Percentiles rank a stretch among this genome's conserved stretches.
Evolutionary conservation across 2,797 vertebrate species (phyloP).

Genomic region (Crenuchus spilurus): DNA sequence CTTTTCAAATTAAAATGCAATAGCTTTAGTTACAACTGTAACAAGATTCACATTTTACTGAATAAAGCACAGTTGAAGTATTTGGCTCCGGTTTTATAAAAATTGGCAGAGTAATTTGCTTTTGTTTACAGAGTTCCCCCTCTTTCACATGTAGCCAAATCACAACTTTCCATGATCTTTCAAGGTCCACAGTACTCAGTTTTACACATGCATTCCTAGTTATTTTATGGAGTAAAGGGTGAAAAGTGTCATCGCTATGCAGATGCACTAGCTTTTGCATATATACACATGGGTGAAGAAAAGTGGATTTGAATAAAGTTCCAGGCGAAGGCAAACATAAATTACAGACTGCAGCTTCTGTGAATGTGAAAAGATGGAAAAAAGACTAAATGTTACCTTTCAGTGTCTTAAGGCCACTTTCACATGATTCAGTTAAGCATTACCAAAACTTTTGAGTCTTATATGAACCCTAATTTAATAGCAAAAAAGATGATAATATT

Average conservation of each 20-base stretch:
- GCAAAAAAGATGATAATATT: too few relatives aligned
- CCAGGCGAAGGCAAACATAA: too few relatives aligned
- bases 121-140: background rate
- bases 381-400: too few relatives aligned
- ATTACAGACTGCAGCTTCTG: too few relatives aligned
- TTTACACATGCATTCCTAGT: background rate
- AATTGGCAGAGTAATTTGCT: background rate
- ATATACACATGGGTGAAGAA: too few relatives aligned
- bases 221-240: background rate
- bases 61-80: conserved; percentile 20
- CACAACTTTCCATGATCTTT: background rate
- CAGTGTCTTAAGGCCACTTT: too few relatives aligned
- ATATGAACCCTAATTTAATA: too few relatives aligned
- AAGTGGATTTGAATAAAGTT: too few relatives aligned
- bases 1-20: conserved; percentile 43
- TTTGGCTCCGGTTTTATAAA: conserved; percentile 8
- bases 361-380: too few relatives aligned
- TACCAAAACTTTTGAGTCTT: too few relatives aligned
- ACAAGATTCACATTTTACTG: conserved; percentile 35
- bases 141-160: background rate
- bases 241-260: background rate
- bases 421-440: too few relatives aligned
- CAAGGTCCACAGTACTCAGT: background rate
- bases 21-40: conserved; percentile 28
- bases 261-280: background rate